Percentiles rank a stretch among this genome's conserved stretches.
phyloP scores from a whole-genome alignment of 2,113 vertebrate species.

The Xyrauchen texanus region DNA sequence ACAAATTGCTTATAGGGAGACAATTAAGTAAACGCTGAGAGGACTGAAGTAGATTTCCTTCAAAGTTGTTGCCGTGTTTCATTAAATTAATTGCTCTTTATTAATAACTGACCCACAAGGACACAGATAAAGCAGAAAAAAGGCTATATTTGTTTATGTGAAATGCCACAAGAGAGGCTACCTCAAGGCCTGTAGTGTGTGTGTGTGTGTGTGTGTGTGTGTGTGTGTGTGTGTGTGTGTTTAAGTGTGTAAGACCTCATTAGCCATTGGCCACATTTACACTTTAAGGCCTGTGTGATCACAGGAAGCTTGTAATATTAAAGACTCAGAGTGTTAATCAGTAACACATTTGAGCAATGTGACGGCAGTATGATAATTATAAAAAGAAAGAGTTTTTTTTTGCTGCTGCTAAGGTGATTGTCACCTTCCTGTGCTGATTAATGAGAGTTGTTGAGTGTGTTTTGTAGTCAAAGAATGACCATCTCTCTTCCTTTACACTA shows the following conservation, averaged over 20 bases:
- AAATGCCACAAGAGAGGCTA: conserved; percentile 22
- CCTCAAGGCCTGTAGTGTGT: too few relatives aligned
- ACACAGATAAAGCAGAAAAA: not conserved
- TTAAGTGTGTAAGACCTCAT: conserved; percentile 1
- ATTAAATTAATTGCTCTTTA: not conserved
- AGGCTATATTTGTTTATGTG: not conserved
- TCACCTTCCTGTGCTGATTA: not conserved
- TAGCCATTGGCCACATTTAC: not conserved
- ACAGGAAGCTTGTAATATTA: not conserved
- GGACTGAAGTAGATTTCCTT: not conserved
- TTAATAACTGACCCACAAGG: conserved; percentile 6
- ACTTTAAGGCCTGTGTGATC: not conserved
- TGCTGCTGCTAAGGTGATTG: not conserved
- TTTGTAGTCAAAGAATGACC: not conserved
- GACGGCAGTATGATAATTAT: not conserved
- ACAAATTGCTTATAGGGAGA: not conserved
- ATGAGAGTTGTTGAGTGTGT: not conserved
- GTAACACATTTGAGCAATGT: conserved; percentile 4
- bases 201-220: not conserved
- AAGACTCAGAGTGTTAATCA: conserved; percentile 9
- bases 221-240: not conserved
- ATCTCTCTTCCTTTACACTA: too few relatives aligned
- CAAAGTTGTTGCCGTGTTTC: not conserved
- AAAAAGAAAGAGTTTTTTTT: too few relatives aligned
- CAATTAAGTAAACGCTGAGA: not conserved